These are phyloP conservation scores for Arizona elegans DNA, from an alignment of 2,113 vertebrate species.

Conservation along the genomic window DNA sequence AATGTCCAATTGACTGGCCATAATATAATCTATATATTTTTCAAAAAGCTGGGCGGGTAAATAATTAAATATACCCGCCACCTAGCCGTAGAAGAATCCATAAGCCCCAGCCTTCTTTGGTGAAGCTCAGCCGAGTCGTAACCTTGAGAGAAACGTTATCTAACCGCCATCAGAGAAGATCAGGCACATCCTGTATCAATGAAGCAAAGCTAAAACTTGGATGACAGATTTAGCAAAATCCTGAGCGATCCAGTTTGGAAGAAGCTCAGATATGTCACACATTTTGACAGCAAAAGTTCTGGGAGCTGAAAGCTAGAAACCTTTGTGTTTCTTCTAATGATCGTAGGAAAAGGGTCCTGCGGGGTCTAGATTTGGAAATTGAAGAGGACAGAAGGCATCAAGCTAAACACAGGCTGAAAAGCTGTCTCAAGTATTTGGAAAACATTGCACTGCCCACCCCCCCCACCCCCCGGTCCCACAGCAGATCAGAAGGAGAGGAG, in stretches of 20 bases:
- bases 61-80: too few species aligned
- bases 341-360: too few species aligned
- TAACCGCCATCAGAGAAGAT: neutral
- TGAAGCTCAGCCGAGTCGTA: neutral
- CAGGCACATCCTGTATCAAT: neutral
- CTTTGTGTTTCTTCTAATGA: neutral
- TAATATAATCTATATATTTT: neutral
- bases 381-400: neutral
- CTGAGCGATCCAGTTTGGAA: neutral
- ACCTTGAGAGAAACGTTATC: neutral
- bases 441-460: neutral
- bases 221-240: neutral
- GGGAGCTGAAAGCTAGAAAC: neutral
- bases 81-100: neutral
- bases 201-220: neutral
- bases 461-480: rapidly evolving
- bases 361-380: neutral
- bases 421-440: too few species aligned
- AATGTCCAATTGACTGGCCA: neutral
- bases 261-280: neutral
- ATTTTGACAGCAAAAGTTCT: neutral
- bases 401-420: neutral
- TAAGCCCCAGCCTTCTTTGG: neutral
- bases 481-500: neutral
- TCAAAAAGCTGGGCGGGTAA: neutral